Conservation (phyloP, 1,140 invertebrate species). For the Tenebrio molitor region DNA sequence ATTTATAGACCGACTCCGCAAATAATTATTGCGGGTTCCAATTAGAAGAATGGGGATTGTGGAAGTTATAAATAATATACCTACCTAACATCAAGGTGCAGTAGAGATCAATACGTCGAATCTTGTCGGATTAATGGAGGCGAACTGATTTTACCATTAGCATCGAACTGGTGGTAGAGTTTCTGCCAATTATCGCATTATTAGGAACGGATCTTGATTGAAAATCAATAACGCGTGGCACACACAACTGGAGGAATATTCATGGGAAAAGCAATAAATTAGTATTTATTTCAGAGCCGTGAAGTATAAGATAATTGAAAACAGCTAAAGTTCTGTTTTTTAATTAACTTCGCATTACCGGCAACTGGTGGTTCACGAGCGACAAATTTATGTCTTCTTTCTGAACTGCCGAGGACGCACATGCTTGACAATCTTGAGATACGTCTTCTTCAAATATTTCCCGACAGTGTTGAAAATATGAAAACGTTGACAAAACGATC, state of each 20-base stretch:
- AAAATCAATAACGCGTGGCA: constrained; percentile 10
- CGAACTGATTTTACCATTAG: constrained; percentile 32
- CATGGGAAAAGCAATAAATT: no score
- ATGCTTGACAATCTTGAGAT: no score
- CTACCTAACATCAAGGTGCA: constrained; percentile 12
- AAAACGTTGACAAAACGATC: no score
- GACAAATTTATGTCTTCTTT: no score
- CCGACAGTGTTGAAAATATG: no score
- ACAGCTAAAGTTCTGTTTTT: no score
- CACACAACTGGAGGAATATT: background rate
- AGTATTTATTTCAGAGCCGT: no score
- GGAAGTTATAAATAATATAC: constrained; percentile 38
- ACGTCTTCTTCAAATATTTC: no score
- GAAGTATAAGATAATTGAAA: no score
- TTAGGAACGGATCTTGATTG: background rate
- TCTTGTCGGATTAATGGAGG: constrained; percentile 24
- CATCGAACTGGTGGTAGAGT: constrained; percentile 7
- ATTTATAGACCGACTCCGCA: constrained; percentile 20
- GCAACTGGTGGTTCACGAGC: no score
- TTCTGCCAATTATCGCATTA: constrained; percentile 32
- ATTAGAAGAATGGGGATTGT: constrained; percentile 33
- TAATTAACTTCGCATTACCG: no score
- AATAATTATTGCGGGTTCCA: constrained; percentile 33
- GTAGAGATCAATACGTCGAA: constrained; percentile 31
- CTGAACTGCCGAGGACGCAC: no score